Evolutionary conservation across 2,888 invertebrate species (phyloP).

Genomic region (Ormyrus labotus): DNA sequence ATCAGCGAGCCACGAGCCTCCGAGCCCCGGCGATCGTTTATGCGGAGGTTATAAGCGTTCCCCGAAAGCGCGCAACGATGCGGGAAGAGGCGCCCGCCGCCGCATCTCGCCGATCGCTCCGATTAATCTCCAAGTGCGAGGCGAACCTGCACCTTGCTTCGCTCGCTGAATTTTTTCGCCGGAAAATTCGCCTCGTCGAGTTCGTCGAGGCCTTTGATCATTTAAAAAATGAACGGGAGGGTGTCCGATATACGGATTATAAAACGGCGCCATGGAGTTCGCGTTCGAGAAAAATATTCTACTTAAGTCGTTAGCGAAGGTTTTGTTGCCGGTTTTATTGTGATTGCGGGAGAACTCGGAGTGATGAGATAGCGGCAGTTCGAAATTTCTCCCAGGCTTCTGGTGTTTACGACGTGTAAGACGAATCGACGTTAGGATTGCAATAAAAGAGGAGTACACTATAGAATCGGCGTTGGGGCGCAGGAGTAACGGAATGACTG

Average conservation of each 20-base stretch:
- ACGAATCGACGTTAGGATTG: conserved; percentile 22
- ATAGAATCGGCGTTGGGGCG: no score
- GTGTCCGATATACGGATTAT: no score
- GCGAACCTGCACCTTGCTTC: no score
- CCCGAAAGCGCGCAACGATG: conserved; percentile 9
- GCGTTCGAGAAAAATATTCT: not conserved
- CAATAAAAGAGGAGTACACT: conserved; percentile 5
- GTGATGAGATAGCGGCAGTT: not conserved
- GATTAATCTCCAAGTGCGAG: no score
- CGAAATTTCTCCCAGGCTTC: conserved; percentile 16
- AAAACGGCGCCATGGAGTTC: no score
- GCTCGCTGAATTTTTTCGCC: no score
- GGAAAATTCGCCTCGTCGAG: no score
- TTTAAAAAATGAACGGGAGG: no score
- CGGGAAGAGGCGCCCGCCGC: not conserved
- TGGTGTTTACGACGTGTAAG: conserved; percentile 2
- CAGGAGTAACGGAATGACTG: no score
- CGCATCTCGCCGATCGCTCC: not conserved
- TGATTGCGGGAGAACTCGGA: not conserved
- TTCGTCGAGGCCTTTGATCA: no score
- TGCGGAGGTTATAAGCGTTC: not conserved
- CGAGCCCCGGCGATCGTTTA: not conserved
- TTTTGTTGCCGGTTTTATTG: not conserved
- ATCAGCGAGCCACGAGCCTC: conserved; percentile 37
- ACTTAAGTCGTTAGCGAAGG: not conserved